A percentile compares a stretch with the other conserved stretches of the same genome.
These are phyloP conservation scores for Agrotis segetum DNA, from an alignment of 2,888 invertebrate species.

Conservation along the genomic window DNA sequence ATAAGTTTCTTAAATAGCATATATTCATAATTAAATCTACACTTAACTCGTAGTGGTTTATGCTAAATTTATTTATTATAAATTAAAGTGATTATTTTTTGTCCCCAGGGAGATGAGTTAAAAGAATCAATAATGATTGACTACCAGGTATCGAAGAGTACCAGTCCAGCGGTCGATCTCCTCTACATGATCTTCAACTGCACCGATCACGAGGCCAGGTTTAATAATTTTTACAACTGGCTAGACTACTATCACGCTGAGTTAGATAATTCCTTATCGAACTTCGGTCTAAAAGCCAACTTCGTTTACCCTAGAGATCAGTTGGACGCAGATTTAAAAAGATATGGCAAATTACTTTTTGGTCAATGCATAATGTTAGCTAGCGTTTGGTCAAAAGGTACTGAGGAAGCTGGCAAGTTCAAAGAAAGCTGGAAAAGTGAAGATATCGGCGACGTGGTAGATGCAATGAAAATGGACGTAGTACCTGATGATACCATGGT, in stretches of 20 bases:
- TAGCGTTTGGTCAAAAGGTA: constrained; percentile 53
- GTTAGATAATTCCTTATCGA: constrained; percentile 61
- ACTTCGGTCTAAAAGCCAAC: constrained; percentile 62
- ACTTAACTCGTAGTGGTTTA: too few species aligned
- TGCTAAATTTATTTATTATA: too few species aligned
- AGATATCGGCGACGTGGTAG: background rate
- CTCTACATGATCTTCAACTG: constrained; percentile 69
- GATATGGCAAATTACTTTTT: constrained; percentile 61
- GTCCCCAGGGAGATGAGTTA: constrained; percentile 65
- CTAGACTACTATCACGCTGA: constrained; percentile 68
- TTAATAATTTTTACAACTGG: constrained; percentile 68
- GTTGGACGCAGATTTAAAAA: constrained; percentile 66
- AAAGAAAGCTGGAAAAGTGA: constrained; percentile 40
- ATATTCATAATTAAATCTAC: too few species aligned
- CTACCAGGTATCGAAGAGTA: constrained; percentile 68
- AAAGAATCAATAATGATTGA: constrained; percentile 71
- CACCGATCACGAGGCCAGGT: constrained; percentile 68
- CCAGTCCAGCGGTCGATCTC: constrained; percentile 68
- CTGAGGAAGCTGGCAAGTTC: constrained; percentile 56
- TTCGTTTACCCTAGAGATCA: constrained; percentile 64
- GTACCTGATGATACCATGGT: constrained; percentile 43
- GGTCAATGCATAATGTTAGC: constrained; percentile 56
- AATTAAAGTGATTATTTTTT: background rate
- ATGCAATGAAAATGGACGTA: constrained; percentile 22
- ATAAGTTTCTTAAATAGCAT: background rate